phyloP scores from a whole-genome alignment of 2,113 vertebrate genomes.

The Ailurus styani region DNA sequence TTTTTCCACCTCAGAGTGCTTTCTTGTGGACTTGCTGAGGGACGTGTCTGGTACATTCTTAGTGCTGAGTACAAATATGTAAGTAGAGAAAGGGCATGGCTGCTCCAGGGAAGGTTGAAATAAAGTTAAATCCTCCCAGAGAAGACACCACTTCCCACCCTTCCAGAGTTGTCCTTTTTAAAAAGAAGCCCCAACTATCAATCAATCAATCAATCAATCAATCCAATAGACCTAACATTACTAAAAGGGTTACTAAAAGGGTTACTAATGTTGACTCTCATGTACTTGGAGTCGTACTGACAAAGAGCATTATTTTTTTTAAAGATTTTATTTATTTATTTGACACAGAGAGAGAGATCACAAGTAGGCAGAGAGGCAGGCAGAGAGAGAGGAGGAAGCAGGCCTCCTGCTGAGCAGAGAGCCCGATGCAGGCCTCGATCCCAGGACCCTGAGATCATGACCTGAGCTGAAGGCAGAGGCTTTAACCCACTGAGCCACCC shows the following conservation, averaged over 20 bases:
- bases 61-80: background rate
- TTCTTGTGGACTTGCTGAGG: background rate
- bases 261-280: background rate
- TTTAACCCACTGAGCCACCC: too few species aligned
- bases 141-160: background rate
- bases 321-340: too few species aligned
- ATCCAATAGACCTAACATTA: background rate
- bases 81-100: background rate
- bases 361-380: too few species aligned
- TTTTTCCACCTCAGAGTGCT: background rate
- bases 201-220: too few species aligned
- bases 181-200: background rate
- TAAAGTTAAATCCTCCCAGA: background rate
- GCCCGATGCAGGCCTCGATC: too few species aligned
- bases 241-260: background rate
- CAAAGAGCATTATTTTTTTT: too few species aligned
- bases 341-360: too few species aligned
- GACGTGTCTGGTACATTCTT: background rate
- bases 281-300: background rate
- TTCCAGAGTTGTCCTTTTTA: background rate
- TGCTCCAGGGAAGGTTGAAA: background rate
- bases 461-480: too few species aligned
- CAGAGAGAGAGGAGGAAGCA: too few species aligned
- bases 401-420: too few species aligned
- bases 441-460: too few species aligned